Percentiles rank a stretch among this genome's conserved stretches.
phyloP scores from a whole-genome alignment of 2,113 vertebrate species.

The Ageneiosus marmoratus region DNA sequence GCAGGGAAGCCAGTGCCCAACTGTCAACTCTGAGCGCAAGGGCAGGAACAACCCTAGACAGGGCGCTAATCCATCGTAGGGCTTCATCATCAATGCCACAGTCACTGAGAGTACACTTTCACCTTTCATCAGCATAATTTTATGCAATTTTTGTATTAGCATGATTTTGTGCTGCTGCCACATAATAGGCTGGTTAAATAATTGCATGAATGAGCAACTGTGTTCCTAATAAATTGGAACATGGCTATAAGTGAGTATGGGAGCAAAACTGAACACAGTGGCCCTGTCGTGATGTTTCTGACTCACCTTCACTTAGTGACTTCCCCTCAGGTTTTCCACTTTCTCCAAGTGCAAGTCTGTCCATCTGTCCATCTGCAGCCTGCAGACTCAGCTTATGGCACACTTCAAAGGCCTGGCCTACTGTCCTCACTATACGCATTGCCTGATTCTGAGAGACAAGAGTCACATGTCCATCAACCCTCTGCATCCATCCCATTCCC shows the following conservation, averaged over 20 bases:
- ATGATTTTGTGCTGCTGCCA: neutral
- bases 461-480: neutral
- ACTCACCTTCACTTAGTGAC: constrained; percentile 68
- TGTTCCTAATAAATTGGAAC: neutral
- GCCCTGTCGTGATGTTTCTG: neutral
- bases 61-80: no score
- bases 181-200: neutral
- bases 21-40: no score
- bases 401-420: constrained; percentile 86
- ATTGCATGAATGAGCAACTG: neutral
- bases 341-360: constrained; percentile 58
- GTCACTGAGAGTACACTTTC: neutral
- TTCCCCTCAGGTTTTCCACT: constrained; percentile 76
- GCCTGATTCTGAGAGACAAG: constrained; percentile 74
- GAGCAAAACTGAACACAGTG: neutral
- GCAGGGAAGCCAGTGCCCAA: no score
- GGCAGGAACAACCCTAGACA: no score
- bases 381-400: constrained; percentile 86
- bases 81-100: no score
- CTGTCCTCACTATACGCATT: constrained; percentile 81
- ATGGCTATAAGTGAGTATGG: neutral
- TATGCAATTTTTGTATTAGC: no score
- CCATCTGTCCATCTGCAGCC: constrained; percentile 65
- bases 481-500: neutral
- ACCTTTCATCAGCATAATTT: neutral